Percentiles rank a stretch among this genome's conserved stretches.
phyloP scores from a whole-genome alignment of 2,113 vertebrate species.

The Anser cygnoides region DNA sequence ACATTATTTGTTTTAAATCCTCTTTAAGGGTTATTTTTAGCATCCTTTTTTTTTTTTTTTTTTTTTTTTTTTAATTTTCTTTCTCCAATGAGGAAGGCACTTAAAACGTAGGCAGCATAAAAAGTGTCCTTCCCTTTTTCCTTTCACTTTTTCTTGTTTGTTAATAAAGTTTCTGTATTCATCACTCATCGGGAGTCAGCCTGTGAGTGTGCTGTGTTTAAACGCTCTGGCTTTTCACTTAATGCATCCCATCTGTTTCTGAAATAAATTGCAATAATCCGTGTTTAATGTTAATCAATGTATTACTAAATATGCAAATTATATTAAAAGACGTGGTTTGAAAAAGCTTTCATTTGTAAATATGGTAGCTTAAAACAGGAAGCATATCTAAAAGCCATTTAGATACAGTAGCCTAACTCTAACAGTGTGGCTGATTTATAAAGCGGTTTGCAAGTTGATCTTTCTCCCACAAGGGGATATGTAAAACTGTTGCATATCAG shows the following conservation, averaged over 20 bases:
- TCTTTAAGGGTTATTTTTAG: conserved; percentile 37
- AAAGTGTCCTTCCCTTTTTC: background rate
- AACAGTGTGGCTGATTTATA: conserved; percentile 83
- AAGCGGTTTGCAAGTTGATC: conserved; percentile 82
- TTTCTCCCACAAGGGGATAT: conserved; percentile 82
- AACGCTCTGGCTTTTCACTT: conserved; percentile 78
- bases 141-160: background rate
- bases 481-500: conserved; percentile 85
- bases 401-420: conserved; percentile 83
- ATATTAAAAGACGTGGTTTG: conserved; percentile 86
- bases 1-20: conserved; percentile 52
- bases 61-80: too few species aligned
- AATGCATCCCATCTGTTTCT: conserved; percentile 88
- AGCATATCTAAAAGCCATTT: conserved; percentile 89
- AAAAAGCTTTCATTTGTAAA: conserved; percentile 88
- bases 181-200: conserved; percentile 76
- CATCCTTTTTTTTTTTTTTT: too few species aligned
- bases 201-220: conserved; percentile 77
- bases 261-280: conserved; percentile 88
- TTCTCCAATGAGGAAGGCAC: conserved; percentile 7
- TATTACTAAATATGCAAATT: conserved; percentile 91
- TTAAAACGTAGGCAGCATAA: conserved; percentile 23
- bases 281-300: conserved; percentile 89
- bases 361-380: conserved; percentile 85
- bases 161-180: conserved; percentile 82